These are phyloP conservation scores for Seriola dumerili DNA, from an alignment of 2,113 vertebrate genomes.

Conservation along the genomic window DNA sequence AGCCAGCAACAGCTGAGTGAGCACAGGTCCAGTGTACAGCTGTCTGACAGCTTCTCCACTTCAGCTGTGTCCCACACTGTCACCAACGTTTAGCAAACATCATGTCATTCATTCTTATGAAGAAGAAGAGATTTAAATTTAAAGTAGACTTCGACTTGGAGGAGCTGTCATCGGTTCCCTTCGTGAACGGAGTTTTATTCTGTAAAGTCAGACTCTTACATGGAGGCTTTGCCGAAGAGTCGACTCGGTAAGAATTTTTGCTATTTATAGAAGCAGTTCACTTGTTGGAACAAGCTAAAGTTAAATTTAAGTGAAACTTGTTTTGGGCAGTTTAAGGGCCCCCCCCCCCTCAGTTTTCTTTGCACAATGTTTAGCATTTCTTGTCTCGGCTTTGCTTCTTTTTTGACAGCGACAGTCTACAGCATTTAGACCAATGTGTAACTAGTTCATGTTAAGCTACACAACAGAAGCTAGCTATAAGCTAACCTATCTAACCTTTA, in stretches of 20 bases:
- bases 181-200: conserved; percentile 95
- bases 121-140: conserved; percentile 96
- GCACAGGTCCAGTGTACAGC: neutral
- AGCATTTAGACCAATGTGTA: neutral
- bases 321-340: neutral
- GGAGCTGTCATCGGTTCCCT: conserved; percentile 93
- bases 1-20: conserved; percentile 37
- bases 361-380: neutral
- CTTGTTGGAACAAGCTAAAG: neutral
- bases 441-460: neutral
- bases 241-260: conserved; percentile 87
- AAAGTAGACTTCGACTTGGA: conserved; percentile 93
- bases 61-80: neutral
- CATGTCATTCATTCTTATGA: conserved; percentile 92
- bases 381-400: neutral
- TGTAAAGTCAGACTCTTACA: conserved; percentile 94
- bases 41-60: conserved; percentile 16
- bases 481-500: neutral
- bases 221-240: conserved; percentile 91
- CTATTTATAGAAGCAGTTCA: conserved; percentile 65
- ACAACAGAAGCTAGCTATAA: neutral
- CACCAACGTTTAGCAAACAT: accelerated
- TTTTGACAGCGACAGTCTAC: neutral
- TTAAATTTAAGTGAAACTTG: neutral
- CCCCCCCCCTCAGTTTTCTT: neutral